Base-by-base conservation (phyloP, 1,140 invertebrate genomes). In the Leptinotarsa texana region DNA sequence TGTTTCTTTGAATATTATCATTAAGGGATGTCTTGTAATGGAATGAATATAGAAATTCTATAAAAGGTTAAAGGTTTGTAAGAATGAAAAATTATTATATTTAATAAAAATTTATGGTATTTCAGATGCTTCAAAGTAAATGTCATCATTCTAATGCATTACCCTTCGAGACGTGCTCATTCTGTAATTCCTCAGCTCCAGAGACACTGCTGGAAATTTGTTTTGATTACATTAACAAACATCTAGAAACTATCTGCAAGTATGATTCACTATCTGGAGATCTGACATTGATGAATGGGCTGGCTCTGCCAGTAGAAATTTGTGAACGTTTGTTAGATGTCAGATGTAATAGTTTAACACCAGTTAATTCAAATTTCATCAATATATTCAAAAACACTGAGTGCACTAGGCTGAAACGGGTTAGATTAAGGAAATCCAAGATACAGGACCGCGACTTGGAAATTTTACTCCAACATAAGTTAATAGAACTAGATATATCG, bases 401-500 rank as follows among this genome's bases (percentile, higher is more conserved):
- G 0, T 86, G 87, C 13, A 94, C 94, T 1, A 89, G 91, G 72
- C 85, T 96, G 4, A 91, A 91, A 79, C 86, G 88, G 63, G 89
- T 96, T 4, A 89, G 89, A 79, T 86, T 97, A 74, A 86, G 89
- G 66, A 90, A 93, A 79, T 90, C 91, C n/a, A 87, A 87, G 13
- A 87, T 96, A 17, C 91, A 90, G 13, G 91, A 94, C 81, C 85
- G 88, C 63, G 90, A 91, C n/a, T 85, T 96, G 5, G 84, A 88
- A 70, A 89, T 89, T 18, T 82, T 97, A 27, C 86, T 92, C 80
- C 87, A 86, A 18, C 95, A 96, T 83, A 89, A 92, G 72, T 86
- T 95, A 33, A 85, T 88, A 13, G 91, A 93, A 74, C 84, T 97
- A 63, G 92, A 94, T 75, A 86, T 96, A 72, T 88, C 89, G 57